Evolutionary conservation across 2,797 vertebrate species (phyloP), one percentile per base, ranked within the genome.

Genomic region (Vespertilio murinus): DNA sequence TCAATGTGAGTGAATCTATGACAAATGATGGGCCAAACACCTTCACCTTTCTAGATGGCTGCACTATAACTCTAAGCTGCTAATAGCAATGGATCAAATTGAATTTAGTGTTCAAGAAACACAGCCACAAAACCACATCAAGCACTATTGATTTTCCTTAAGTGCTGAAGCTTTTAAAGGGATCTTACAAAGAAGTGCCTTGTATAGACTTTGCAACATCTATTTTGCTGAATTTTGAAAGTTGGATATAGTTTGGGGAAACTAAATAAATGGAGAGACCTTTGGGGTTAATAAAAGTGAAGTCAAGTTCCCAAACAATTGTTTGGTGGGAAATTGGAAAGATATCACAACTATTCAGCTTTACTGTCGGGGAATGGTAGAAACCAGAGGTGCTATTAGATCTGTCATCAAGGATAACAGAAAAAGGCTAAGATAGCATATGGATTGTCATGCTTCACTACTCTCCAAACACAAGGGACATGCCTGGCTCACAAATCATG

Each of bases 121-220:
- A 98, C 88, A 96, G 49, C 95, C 93, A 87, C 92, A 97, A 97
- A 97, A 97, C 80, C 96, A 94, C 96, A 97, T 97, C 80, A 97
- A 96, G 38, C 1, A 0, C 42, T 97, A 98, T 98, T 98, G 98
- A 98, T 98, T 98, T 98, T 98, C 94, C 91, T 96, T 97, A 98
- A 98, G 97, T 97, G 97, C 95, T 97, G 59, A 96, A 95, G 97
- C 97, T 98, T 98, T 98, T 98, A 98, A 98, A 95, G 90, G 80
- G 93, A 96, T 97, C 96, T 96, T 96, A 90, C 56, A 92, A 97
- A 97, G 93, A 90, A 74, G 3, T 91, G 64, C 92, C 89, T 94
- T 96, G 18, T 90, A 87, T 65, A 87, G 80, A 88, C 70, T 94
- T 17, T 64, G n/a, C 70, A 96, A 85, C 95, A 96, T 98, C 97